Percentiles rank a stretch among this genome's conserved stretches.
Evolutionary conservation across 1,140 invertebrate genomes (phyloP).

Genomic region (Tetraneura akinire): DNA sequence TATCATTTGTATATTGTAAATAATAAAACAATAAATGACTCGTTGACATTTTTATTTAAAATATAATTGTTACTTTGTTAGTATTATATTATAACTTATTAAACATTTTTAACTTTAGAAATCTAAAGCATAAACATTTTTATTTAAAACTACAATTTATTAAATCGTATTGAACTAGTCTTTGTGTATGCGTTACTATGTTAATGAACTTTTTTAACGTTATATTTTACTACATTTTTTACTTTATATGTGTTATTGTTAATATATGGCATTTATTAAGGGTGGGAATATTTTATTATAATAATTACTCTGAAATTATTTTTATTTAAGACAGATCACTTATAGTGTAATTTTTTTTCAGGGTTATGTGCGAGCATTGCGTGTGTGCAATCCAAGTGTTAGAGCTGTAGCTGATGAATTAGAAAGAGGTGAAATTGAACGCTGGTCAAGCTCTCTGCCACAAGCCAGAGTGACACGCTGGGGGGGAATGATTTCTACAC

Average conservation of each 20-base stretch:
- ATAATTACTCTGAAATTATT: too few species aligned
- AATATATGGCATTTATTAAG: background rate
- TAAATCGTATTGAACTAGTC: background rate
- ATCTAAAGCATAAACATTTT: too few species aligned
- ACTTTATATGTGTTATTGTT: background rate
- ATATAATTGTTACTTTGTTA: background rate
- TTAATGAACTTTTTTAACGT: background rate
- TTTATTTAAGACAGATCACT: too few species aligned
- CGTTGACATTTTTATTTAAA: background rate
- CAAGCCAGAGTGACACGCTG: conserved; percentile 88
- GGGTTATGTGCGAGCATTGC: conserved; percentile 90
- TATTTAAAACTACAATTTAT: background rate
- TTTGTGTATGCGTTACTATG: background rate
- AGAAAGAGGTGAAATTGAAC: conserved; percentile 88
- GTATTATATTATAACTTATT: background rate
- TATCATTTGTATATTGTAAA: background rate
- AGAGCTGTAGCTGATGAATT: conserved; percentile 86
- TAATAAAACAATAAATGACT: conserved; percentile 18
- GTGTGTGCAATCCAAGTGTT: conserved; percentile 85
- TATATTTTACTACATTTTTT: background rate
- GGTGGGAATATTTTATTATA: background rate
- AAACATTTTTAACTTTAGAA: too few species aligned
- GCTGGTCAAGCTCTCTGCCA: conserved; percentile 84
- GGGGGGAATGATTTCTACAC: conserved; percentile 97
- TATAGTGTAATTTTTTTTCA: conserved; percentile 56